Base-by-base conservation (phyloP, 1,140 invertebrate species). In the Notospermus geniculatus region DNA sequence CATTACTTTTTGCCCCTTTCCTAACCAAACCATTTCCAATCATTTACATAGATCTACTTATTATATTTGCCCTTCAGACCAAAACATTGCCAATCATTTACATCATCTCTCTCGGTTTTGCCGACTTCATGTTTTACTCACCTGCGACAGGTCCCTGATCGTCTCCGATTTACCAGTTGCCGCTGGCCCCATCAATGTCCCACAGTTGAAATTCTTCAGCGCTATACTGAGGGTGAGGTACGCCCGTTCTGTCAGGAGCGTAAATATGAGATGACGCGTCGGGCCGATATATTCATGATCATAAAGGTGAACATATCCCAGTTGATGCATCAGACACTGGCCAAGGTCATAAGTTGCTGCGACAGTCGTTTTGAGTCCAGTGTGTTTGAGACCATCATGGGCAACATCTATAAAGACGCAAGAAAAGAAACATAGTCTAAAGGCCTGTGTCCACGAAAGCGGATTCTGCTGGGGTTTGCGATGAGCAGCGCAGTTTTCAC, bases 271-370 rank as follows among this genome's bases (percentile, higher is more conserved):
- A 32, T 65, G 53, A n/a, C 36, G 43, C 19, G 53, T 53, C 23
- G 75, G 72, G 15, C 77, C 76, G 50, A 74, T 59, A 57, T 79
- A 81, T 57, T 81, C 78, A 54, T 80, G 77, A 54, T 78, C 77
- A 65, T 81, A 81, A 36, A 54, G 59, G 59, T 77, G 73, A 27
- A 62, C 62, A 52, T 68, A 71, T 32, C 67, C 69, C 30, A 80
- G 63, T 62, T 79, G 75, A 59, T 74, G 74, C 7, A 77, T 60
- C 45, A 69, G 69, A 62, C 74, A 76, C 19, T 63, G 66, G 41
- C 75, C 74, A 62, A 79, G 77, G 65, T 77, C 67, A 63, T 75
- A 74, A 62, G 72, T 70, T 27, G 69, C 73, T 5, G 72, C 71
- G 19, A 77, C 71, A 17, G 70, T 77, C 1, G 75, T 76, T 54